Evolutionary conservation across 2,797 vertebrate species (phyloP).

Genomic region (Petrocephalus schoutedeni): DNA sequence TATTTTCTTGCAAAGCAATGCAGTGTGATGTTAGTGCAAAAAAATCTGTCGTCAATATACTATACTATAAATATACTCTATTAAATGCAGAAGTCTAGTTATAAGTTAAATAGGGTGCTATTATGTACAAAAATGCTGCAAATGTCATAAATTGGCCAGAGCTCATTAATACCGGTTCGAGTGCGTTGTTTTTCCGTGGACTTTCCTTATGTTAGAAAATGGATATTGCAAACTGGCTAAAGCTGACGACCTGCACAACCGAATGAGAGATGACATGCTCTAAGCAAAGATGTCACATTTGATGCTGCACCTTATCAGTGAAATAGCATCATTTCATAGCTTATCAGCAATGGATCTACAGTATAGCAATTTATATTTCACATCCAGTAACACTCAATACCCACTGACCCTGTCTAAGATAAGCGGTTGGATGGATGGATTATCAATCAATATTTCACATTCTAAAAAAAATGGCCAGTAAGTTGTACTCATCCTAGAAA

Average conservation of each 20-base stretch:
- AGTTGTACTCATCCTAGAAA: background rate
- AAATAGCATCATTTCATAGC: background rate
- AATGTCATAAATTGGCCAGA: background rate
- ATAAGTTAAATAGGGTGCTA: background rate
- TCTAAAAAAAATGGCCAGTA: background rate
- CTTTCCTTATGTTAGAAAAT: background rate
- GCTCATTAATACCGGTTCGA: background rate
- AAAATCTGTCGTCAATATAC: background rate
- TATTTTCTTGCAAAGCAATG: background rate
- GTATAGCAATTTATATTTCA: background rate
- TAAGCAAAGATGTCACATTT: background rate
- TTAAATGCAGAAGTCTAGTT: background rate
- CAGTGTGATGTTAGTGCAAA: background rate
- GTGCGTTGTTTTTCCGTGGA: background rate
- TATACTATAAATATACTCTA: background rate
- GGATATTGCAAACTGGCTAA: background rate
- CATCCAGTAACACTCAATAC: slow-evolving; percentile 3
- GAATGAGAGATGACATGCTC: background rate
- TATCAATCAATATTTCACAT: background rate
- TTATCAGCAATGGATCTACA: background rate
- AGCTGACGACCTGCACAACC: background rate
- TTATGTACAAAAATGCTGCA: background rate
- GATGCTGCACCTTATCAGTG: background rate
- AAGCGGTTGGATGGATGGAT: background rate
- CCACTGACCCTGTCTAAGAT: background rate